These are phyloP conservation scores for Limenitis camilla DNA, from an alignment of 2,888 invertebrate genomes.

Conservation along the genomic window DNA sequence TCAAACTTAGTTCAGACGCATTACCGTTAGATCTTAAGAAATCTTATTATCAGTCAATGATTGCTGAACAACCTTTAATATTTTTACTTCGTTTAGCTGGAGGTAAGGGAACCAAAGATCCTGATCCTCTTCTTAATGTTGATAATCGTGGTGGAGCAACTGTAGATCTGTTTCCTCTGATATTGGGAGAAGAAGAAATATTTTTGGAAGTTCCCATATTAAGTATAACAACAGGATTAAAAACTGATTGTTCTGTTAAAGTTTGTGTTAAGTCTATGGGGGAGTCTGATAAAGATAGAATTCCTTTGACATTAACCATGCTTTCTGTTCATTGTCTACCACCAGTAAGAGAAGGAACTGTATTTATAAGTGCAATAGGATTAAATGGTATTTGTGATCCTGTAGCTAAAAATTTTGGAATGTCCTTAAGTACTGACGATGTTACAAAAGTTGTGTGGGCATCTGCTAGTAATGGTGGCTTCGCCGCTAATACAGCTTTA, in stretches of 20 bases:
- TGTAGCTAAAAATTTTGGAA: constrained; percentile 43
- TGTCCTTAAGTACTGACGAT: constrained; percentile 40
- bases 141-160: constrained; percentile 58
- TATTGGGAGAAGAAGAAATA: constrained; percentile 50
- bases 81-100: constrained; percentile 43
- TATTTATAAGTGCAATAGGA: constrained; percentile 49
- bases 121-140: constrained; percentile 44
- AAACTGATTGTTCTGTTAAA: constrained; percentile 36
- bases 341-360: constrained; percentile 47
- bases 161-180: constrained; percentile 53
- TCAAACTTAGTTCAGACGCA: constrained; percentile 26
- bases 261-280: constrained; percentile 36
- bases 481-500: constrained; percentile 41
- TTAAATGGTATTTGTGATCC: constrained; percentile 40
- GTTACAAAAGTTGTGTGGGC: constrained; percentile 54
- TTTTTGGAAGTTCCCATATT: constrained; percentile 36
- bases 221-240: constrained; percentile 37
- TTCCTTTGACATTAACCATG: constrained; percentile 51
- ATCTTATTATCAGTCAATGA: constrained; percentile 28
- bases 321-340: constrained; percentile 60
- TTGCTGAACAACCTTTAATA: constrained; percentile 49
- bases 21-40: constrained; percentile 46
- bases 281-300: constrained; percentile 27
- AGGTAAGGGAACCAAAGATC: constrained; percentile 44
- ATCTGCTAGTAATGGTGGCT: constrained; percentile 40